phyloP scores from a whole-genome alignment of 2,113 vertebrate species.

The Chaetodon auriga region DNA sequence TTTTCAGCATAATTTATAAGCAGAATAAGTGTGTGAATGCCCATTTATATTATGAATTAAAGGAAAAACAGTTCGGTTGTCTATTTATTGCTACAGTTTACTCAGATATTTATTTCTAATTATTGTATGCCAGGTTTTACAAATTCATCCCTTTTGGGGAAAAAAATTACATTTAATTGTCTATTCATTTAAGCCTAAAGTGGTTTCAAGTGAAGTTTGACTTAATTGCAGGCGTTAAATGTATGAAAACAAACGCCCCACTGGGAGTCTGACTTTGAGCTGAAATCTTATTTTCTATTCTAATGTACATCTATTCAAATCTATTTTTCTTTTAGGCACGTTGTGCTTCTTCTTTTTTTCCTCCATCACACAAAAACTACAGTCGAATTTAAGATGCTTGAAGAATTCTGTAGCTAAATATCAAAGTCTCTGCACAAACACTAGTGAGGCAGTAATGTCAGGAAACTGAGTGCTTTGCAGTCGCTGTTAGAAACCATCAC shows the following conservation, averaged over 20 bases:
- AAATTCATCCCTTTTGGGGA: not conserved
- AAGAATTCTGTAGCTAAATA: not conserved
- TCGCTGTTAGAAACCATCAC: not conserved
- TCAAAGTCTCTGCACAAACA: too few relatives aligned
- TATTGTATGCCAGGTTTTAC: not conserved
- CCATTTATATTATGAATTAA: not conserved
- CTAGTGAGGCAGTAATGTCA: too few relatives aligned
- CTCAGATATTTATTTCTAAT: not conserved
- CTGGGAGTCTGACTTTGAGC: too few relatives aligned
- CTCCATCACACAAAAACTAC: not conserved
- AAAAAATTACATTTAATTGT: not conserved
- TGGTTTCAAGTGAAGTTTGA: not conserved
- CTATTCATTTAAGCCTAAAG: not conserved
- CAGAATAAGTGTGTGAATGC: not conserved
- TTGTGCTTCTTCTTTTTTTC: not conserved
- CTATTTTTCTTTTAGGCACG: too few relatives aligned
- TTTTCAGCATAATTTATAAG: not conserved
- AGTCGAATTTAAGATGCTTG: not conserved
- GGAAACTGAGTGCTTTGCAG: too few relatives aligned
- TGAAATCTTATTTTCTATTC: too few relatives aligned
- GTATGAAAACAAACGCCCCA: too few relatives aligned
- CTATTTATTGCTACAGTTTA: not conserved
- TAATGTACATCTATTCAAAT: too few relatives aligned
- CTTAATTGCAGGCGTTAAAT: not conserved
- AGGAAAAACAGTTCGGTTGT: not conserved